phyloP scores from a whole-genome alignment of 2,888 invertebrate genomes.

The Aporophyla lueneburgensis region DNA sequence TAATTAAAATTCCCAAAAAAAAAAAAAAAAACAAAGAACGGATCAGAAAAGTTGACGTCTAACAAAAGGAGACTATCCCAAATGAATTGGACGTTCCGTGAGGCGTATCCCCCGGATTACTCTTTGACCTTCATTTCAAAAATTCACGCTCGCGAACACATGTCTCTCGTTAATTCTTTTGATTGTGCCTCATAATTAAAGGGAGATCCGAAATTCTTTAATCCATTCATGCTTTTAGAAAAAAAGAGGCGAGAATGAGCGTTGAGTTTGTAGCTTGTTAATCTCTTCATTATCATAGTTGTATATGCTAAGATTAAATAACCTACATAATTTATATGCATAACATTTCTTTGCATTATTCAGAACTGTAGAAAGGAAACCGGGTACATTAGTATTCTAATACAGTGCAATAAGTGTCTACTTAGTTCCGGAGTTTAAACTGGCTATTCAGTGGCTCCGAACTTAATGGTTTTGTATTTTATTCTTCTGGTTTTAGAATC shows the following conservation, averaged over 20 bases:
- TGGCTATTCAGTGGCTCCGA: conserved; percentile 48
- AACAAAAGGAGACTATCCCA: conserved; percentile 57
- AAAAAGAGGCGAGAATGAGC: conserved; percentile 29
- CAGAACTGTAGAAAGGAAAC: conserved; percentile 46
- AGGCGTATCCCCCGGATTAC: conserved; percentile 58
- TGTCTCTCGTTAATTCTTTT: conserved; percentile 63
- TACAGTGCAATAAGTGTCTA: conserved; percentile 57
- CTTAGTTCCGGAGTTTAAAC: conserved; percentile 61
- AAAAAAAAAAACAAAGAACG: conserved; percentile 34
- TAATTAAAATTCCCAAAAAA: conserved; percentile 35
- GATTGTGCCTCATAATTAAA: conserved; percentile 59
- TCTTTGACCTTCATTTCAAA: conserved; percentile 65
- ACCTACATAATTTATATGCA: conserved; percentile 55
- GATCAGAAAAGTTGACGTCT: conserved; percentile 45
- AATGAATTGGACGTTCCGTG: conserved; percentile 66
- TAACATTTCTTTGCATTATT: conserved; percentile 57
- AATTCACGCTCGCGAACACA: conserved; percentile 62
- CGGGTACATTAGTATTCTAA: conserved; percentile 63
- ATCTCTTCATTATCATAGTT: conserved; percentile 52
- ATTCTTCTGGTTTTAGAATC: conserved; percentile 38
- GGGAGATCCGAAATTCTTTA: conserved; percentile 55
- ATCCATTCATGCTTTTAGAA: conserved; percentile 61
- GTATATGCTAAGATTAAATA: conserved; percentile 60
- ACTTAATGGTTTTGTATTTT: conserved; percentile 54
- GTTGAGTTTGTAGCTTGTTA: conserved; percentile 16